Evolutionary conservation across 2,888 invertebrate species (phyloP), one percentile per base, ranked within the genome.

Genomic region (Chironomus tentans): DNA sequence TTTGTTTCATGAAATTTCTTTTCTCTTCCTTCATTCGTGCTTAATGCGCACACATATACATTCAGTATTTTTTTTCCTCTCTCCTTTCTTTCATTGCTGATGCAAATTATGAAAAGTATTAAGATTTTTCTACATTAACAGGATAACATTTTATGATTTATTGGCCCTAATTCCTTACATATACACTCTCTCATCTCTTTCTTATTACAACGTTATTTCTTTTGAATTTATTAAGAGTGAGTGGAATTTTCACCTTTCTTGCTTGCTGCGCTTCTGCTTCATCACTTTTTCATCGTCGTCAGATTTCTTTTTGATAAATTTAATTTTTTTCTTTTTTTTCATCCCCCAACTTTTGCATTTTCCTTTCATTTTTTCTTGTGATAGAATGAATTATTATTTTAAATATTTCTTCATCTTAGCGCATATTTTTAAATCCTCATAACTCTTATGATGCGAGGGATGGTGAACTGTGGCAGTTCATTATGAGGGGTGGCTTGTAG

Each of bases 101-200:
- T 69, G 76, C 56, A 76, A 76, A 76, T 76, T 76, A 76, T 76
- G 76, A 76, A 69, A 69, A 69, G 76, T 76, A 76, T 76, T 76
- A 76, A 76, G 76, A 76, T 76, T 76, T 69, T 69, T 69, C 56
- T 47, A 74, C 74, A 74, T 74, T 74, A 74, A 68, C 74, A 68
- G 74, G 74, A 74, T 74, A 74, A 74, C 68, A 62, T 74, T 69
- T 76, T 48, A 76, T 76, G 76, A 76, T 76, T 76, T 76, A 76
- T 76, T 76, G 76, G 76, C 56, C 65, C 68, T 76, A 76, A 76
- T 76, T 76, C 76, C 74, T 48, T 47, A 73, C 50, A 48, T 24
- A 74, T 74, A 74, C 46, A 65, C 38, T 62, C 72, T 38, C 38
- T 38, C 38, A 38, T 38, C 38, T 38, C 38, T 38, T 21, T 28